Evolutionary conservation across 1,140 invertebrate genomes (phyloP), one percentile per base, ranked within the genome.

Genomic region (Coenobita brevimanus): DNA sequence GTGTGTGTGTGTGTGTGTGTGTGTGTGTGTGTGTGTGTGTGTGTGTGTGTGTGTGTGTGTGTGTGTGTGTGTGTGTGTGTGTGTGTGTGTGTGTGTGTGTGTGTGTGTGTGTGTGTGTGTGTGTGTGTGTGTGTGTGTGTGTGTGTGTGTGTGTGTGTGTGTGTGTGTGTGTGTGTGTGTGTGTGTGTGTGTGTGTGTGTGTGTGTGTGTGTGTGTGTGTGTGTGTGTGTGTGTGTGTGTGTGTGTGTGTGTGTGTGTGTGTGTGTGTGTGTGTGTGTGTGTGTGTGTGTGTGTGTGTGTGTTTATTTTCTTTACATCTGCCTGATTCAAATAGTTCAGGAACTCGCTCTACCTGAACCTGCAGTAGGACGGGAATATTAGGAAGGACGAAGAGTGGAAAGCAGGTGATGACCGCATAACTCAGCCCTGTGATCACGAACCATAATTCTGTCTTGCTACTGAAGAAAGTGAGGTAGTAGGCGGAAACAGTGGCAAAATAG

Each of bases 141-240:
- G 3, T 30, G 2, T 75, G 27, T 36, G 27, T 41, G 33, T 75
- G 2, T 33, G 13, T 75, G 3, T 41, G 3, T 75, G 71, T 75
- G 38, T 36, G 71, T 60, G 24, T 60, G 30, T 15, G 3, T n/a
- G 3, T 15, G 17, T 24, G 17, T 1, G 30, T 36, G 21, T n/a
- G 2, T 15, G n/a, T 3, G 46, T 43, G 24, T 13, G 21, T 3
- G 3, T 27, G 33, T 57, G 33, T 79, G 36, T 79, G 30, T 79
- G 30, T 79, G 38, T 79, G 30, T 54, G 57, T 54, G 57, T 50
- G 30, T 79, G 57, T 79, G 30, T 54, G 24, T 79, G 27, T 54
- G 30, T 79, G 57, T 79, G 30, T 79, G 57, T 79, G 30, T 76
- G 46, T 76, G 3, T 76, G 50, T 76, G 50, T 76, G 50, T 76